These are phyloP conservation scores for Cheilosia vulpina DNA, from an alignment of 2,888 invertebrate species.

Conservation along the genomic window DNA sequence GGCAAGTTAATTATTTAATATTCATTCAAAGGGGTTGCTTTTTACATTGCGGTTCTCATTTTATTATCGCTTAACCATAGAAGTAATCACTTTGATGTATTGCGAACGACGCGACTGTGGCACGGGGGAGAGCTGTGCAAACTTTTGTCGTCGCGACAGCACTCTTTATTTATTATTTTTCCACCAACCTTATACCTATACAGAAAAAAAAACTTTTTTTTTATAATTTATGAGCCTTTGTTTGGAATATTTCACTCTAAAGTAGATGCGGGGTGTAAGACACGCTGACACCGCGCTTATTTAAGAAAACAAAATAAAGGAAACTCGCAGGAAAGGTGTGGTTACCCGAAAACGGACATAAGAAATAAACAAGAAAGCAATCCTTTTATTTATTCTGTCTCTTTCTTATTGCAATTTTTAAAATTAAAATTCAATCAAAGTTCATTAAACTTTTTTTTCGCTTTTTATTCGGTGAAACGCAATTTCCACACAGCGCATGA, in stretches of 20 bases:
- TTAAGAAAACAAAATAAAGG: slow-evolving; percentile 16
- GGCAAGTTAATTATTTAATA: slow-evolving; percentile 69
- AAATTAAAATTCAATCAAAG: slow-evolving; percentile 64
- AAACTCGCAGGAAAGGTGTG: slow-evolving; percentile 68
- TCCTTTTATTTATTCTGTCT: slow-evolving; percentile 64
- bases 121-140: slow-evolving; percentile 19
- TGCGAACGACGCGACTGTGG: slow-evolving; percentile 19
- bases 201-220: slow-evolving; percentile 18
- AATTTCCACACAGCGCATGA: neutral
- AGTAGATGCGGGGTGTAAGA: slow-evolving; percentile 32
- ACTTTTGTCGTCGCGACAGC: slow-evolving; percentile 70
- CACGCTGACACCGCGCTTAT: slow-evolving; percentile 3
- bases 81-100: slow-evolving; percentile 71
- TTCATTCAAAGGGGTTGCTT: slow-evolving; percentile 69
- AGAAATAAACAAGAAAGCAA: slow-evolving; percentile 56
- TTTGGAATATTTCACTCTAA: slow-evolving; percentile 54
- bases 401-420: slow-evolving; percentile 35
- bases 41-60: slow-evolving; percentile 14
- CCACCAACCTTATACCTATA: slow-evolving; percentile 30
- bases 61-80: slow-evolving; percentile 51
- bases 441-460: slow-evolving; percentile 57
- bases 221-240: slow-evolving; percentile 69
- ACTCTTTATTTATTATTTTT: slow-evolving; percentile 64
- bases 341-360: slow-evolving; percentile 66
- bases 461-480: neutral